Conservation (phyloP, 2,113 vertebrate species). For the Okapia johnstoni region DNA sequence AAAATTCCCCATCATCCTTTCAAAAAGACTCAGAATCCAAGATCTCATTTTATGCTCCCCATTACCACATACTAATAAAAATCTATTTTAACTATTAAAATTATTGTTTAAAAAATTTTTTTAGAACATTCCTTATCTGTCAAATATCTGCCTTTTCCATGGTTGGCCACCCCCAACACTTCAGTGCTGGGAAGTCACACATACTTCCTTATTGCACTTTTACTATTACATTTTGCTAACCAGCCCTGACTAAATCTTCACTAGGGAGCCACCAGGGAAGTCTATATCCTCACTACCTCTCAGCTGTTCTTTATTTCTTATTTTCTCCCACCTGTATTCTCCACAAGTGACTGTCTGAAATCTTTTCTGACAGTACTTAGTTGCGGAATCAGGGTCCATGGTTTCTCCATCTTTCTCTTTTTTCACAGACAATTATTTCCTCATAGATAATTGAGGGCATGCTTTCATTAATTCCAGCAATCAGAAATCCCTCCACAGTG, state of each 20-base stretch:
- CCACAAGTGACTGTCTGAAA: background rate
- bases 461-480: background rate
- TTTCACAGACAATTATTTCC: background rate
- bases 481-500: background rate
- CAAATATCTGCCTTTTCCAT: background rate
- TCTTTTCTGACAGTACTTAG: background rate
- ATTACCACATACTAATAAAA: background rate
- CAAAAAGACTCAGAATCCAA: background rate
- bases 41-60: background rate
- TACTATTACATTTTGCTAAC: background rate
- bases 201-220: background rate
- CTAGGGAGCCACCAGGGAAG: background rate
- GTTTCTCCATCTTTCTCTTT: background rate
- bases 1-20: background rate
- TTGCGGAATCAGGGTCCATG: background rate
- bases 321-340: background rate
- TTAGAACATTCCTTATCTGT: background rate
- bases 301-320: background rate
- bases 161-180: background rate
- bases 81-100: background rate
- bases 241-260: background rate
- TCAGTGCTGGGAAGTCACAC: background rate
- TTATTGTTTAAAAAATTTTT: background rate
- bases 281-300: background rate
- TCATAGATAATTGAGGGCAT: background rate